phyloP scores from a whole-genome alignment of 2,797 vertebrate species.

The Spinibarbus caldwelli region DNA sequence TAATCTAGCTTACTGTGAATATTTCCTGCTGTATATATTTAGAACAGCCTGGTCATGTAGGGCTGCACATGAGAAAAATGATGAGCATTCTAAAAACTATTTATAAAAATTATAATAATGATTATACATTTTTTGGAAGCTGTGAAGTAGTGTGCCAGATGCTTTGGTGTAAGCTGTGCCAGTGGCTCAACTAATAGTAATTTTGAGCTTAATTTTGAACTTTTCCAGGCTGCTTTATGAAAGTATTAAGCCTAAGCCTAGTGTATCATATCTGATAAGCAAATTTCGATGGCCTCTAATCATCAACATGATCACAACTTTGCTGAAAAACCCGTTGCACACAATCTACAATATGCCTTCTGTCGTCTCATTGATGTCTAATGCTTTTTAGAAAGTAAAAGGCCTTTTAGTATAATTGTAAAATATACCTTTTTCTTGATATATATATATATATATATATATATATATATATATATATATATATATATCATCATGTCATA shows the following conservation, averaged over 20 bases:
- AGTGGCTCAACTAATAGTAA: neutral
- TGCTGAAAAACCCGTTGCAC: neutral
- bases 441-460: too few species aligned
- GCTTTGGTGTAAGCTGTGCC: neutral
- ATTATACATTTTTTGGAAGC: neutral
- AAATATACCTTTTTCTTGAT: neutral
- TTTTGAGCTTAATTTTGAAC: neutral
- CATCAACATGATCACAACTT: neutral
- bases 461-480: too few species aligned
- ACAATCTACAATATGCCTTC: neutral
- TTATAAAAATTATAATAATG: too few species aligned
- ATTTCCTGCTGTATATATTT: constrained; percentile 2
- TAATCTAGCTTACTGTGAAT: too few species aligned
- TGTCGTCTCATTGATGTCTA: neutral
- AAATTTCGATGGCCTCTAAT: neutral
- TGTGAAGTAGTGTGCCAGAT: neutral
- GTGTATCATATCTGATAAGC: neutral
- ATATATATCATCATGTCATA: neutral
- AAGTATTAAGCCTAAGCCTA: neutral
- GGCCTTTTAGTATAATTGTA: neutral
- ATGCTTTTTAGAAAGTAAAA: neutral
- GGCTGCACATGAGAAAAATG: neutral
- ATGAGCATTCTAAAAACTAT: neutral
- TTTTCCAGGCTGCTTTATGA: neutral
- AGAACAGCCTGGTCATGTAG: neutral